phyloP scores from a whole-genome alignment of 2,113 vertebrate genomes.

The Corythoichthys haematopterus region DNA sequence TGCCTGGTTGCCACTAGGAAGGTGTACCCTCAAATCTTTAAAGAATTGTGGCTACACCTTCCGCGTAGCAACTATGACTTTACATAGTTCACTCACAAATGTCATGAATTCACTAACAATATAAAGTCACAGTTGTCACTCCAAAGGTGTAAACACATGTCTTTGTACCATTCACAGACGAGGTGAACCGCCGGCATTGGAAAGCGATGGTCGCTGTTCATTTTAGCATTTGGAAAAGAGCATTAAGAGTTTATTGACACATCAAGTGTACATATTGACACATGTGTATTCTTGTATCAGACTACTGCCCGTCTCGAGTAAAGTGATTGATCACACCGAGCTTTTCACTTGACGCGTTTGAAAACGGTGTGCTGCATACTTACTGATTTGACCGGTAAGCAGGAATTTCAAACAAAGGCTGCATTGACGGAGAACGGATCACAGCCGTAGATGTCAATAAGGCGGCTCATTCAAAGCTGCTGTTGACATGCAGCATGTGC shows the following conservation, averaged over 20 bases:
- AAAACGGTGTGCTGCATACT: conserved; percentile 25
- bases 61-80: no score
- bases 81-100: no score
- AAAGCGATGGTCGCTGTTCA: not conserved
- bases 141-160: no score
- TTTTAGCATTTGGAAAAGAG: conserved; percentile 28
- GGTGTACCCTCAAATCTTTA: no score
- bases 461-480: conserved; percentile 3
- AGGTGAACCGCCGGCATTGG: no score
- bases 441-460: conserved; percentile 13
- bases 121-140: no score
- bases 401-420: conserved; percentile 22
- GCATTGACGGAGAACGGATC: conserved; percentile 27
- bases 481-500: not conserved
- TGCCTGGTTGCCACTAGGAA: no score
- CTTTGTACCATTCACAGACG: no score
- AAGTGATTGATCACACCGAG: conserved; percentile 27
- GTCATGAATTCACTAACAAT: no score
- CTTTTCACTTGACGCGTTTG: conserved; percentile 15
- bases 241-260: conserved; percentile 49
- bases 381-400: conserved; percentile 18
- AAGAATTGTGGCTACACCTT: no score
- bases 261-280: conserved; percentile 40
- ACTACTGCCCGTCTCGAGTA: conserved; percentile 9
- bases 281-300: conserved; percentile 18